These are phyloP conservation scores for Papio anubis DNA, from an alignment of 2,113 vertebrate genomes.

Conservation along the genomic window DNA sequence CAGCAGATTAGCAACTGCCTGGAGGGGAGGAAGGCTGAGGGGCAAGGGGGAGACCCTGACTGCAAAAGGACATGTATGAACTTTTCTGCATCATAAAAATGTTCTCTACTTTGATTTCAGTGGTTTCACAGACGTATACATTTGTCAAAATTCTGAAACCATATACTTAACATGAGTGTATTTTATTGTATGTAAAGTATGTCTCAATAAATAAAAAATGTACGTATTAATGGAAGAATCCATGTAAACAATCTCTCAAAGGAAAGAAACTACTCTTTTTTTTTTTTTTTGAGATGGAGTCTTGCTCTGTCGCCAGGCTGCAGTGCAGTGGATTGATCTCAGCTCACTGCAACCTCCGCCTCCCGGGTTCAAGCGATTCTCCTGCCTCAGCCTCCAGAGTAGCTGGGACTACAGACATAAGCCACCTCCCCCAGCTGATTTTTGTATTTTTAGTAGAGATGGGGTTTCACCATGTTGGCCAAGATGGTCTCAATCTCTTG, in stretches of 20 bases:
- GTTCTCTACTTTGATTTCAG: not conserved
- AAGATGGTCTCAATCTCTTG: too few species aligned
- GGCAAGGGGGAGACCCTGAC: not conserved
- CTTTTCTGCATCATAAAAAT: not conserved
- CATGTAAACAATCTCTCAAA: not conserved
- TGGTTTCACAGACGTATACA: not conserved
- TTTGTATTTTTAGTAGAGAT: too few species aligned
- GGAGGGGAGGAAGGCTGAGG: not conserved
- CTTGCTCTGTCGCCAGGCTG: too few species aligned
- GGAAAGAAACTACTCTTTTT: not conserved
- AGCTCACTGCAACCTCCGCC: too few species aligned
- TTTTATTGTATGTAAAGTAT: not conserved
- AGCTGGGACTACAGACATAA: too few species aligned
- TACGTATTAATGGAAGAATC: not conserved
- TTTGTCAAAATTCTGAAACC: slow-evolving; percentile 28
- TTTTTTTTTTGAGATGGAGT: too few species aligned
- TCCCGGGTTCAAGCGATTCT: too few species aligned
- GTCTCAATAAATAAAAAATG: not conserved
- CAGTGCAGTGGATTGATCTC: too few species aligned
- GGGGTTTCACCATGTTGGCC: too few species aligned
- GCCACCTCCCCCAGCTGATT: too few species aligned
- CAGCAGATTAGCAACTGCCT: not conserved
- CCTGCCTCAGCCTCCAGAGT: too few species aligned
- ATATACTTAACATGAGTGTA: not conserved
- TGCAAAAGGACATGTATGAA: not conserved